Base-by-base conservation (phyloP, 2,797 vertebrate genomes). In the Falco columbarius region DNA sequence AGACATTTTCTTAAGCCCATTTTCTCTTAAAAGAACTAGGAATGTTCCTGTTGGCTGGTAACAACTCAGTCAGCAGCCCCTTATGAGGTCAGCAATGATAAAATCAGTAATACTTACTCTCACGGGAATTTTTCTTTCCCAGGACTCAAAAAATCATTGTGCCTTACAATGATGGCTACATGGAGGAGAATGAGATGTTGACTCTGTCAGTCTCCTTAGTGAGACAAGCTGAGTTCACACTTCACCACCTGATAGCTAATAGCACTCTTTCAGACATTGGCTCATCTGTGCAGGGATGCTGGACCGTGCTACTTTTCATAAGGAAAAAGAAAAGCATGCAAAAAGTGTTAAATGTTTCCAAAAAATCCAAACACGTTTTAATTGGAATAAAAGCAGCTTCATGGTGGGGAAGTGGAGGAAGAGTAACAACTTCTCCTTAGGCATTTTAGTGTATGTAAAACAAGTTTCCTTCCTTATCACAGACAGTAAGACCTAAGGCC, bases 131-230 rank as follows among this genome's bases (percentile, higher is more conserved):
- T 96, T 97, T 93, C 81, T 96, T 97, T 97, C 81, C 93, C 51
- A 89, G 81, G 93, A 89, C 96, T 95, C 97, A 72, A 93, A 95
- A 98, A 98, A 96, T 95, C 68, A 92, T 97, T 97, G 96, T 97
- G 75, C 74, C 86, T 93, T 92, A 96, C 94, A 94, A 67, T 84
- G 93, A 87, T 97, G 85, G 54, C 93, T 93, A 93, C 89, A 89
- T 92, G 93, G 58, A 97, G 42, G 95, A 97, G 97, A 98, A 97
- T 51, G 59, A 97, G 93, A 92, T 81, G 94, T 73, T 96, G 96
- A 95, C 87, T 96, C 93, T 96, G 94, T 93, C 95, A 94, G 91
- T 94, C 97, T 96, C 86, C 95, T 94, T 94, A 95, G 93, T 58
- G 81, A 96, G 84, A 95, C 77, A 93, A 77, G 95, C 89, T 38